Evolutionary conservation across 2,888 invertebrate species (phyloP).

Genomic region (Stramonita haemastoma): DNA sequence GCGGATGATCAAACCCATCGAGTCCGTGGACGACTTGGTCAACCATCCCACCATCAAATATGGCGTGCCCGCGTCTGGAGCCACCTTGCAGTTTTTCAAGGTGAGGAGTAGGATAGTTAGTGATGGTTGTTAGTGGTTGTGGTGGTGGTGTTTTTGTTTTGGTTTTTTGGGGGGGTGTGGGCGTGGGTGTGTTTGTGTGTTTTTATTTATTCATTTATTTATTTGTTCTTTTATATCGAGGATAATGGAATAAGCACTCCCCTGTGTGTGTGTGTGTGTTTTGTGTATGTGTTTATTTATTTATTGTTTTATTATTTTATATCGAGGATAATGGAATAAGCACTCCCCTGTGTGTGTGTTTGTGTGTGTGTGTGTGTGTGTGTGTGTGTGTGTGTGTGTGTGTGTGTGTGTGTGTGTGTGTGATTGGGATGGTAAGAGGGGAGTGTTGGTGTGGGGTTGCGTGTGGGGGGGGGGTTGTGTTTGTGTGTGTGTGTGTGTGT

Average conservation of each 20-base stretch:
- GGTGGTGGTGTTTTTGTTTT: background rate
- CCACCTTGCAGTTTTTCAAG: constrained; percentile 92
- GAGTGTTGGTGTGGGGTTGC: too few species aligned
- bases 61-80: constrained; percentile 86
- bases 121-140: background rate
- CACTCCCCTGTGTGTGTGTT: background rate
- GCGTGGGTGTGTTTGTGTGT: background rate
- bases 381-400: too few species aligned
- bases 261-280: background rate
- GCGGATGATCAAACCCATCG: constrained; percentile 96
- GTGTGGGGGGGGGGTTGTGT: too few species aligned
- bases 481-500: too few species aligned
- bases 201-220: too few species aligned
- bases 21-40: constrained; percentile 92
- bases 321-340: too few species aligned
- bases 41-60: constrained; percentile 82
- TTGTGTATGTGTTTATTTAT: background rate
- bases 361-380: background rate
- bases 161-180: background rate
- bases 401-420: too few species aligned
- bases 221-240: too few species aligned
- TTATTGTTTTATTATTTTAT: too few species aligned
- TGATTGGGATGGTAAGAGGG: too few species aligned
- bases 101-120: constrained; percentile 77
- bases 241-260: too few species aligned